Conservation (phyloP, 2,113 vertebrate genomes). For the Pteruthius melanotis region DNA sequence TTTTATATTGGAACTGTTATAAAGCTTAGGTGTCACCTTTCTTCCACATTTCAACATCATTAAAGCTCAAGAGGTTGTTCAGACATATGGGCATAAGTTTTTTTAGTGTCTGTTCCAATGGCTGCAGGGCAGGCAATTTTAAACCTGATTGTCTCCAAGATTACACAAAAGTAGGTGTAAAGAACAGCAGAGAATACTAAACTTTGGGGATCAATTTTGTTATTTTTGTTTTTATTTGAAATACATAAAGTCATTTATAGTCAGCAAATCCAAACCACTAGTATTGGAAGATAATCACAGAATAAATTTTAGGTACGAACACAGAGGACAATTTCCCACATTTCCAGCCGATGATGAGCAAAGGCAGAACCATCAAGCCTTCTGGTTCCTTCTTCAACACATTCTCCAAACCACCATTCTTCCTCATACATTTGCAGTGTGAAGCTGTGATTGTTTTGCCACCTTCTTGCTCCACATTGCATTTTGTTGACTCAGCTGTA, state of each 20-base stretch:
- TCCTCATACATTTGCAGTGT: neutral
- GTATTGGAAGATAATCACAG: neutral
- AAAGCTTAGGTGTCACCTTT: constrained; percentile 3
- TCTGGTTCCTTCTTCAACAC: neutral
- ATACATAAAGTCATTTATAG: neutral
- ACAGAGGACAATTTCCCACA: neutral
- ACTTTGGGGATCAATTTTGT: neutral
- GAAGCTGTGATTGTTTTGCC: neutral
- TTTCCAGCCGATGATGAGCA: neutral
- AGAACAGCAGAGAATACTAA: neutral
- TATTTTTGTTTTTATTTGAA: neutral
- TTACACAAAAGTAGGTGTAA: neutral
- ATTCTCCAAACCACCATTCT: neutral
- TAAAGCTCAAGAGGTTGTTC: neutral
- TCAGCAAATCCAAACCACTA: neutral
- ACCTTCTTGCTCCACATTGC: neutral
- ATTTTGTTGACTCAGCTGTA: neutral
- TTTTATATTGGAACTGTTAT: neutral
- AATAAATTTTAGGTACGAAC: neutral
- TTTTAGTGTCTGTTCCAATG: neutral
- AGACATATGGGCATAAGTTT: neutral
- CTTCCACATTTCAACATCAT: neutral
- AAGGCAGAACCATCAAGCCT: neutral
- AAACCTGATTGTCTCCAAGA: neutral
- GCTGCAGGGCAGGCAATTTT: neutral